Evolutionary conservation across 2,888 invertebrate species (phyloP).

Genomic region (Timandra comae): DNA sequence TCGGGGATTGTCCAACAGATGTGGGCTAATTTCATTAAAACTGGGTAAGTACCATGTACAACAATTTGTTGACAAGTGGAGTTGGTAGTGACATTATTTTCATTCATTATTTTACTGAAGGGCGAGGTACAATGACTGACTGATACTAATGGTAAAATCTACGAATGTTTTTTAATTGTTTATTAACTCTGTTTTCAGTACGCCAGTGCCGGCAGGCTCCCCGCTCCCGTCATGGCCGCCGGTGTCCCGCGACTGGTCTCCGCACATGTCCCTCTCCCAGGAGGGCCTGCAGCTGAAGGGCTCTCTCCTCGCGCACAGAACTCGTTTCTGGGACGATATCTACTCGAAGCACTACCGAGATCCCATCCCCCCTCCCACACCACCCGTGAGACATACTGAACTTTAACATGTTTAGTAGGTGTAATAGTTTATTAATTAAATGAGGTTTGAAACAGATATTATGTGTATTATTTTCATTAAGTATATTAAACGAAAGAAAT

Average conservation of each 20-base stretch:
- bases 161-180: no score
- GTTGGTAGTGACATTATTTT: no score
- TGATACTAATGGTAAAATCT: no score
- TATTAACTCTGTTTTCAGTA: constrained; percentile 25
- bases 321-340: constrained; percentile 35
- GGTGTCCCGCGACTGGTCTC: constrained; percentile 19
- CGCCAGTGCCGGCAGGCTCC: constrained; percentile 29
- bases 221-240: constrained; percentile 35
- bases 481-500: no score
- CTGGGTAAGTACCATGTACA: constrained; percentile 32
- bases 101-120: no score
- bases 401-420: no score
- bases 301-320: constrained; percentile 21
- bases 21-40: constrained; percentile 39
- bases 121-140: no score
- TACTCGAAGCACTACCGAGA: constrained; percentile 33
- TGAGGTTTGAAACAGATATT: no score
- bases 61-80: no score
- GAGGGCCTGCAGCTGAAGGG: constrained; percentile 27
- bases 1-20: constrained; percentile 26
- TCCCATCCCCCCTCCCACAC: constrained; percentile 28
- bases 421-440: no score
- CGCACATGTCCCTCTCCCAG: constrained; percentile 35
- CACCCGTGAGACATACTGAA: constrained; percentile 1
- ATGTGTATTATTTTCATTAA: no score